Evolutionary conservation across 2,888 invertebrate genomes (phyloP).

Genomic region (Synanthedon andrenaeformis): DNA sequence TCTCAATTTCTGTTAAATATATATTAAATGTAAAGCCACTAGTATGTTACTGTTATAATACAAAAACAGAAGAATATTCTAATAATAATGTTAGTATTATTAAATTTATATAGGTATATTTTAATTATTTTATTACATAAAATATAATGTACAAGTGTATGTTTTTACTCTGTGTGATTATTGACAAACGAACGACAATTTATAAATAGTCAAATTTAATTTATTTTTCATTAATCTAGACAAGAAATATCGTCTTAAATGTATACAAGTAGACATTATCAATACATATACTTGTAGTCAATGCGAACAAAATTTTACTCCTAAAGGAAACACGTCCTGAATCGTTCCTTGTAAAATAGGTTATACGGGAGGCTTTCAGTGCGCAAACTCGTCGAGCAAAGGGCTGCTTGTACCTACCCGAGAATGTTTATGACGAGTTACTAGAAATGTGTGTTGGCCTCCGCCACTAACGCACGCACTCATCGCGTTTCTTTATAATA

Average conservation of each 20-base stretch:
- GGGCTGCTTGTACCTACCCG: slow-evolving; percentile 20
- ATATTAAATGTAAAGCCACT: too few species aligned
- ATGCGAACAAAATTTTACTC: slow-evolving; percentile 19
- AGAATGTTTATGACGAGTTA: slow-evolving; percentile 17
- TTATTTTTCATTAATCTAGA: too few species aligned
- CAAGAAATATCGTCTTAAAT: slow-evolving; percentile 4
- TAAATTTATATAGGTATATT: too few species aligned
- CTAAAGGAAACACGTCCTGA: slow-evolving; percentile 19
- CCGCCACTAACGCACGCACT: slow-evolving; percentile 5
- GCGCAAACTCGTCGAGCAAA: slow-evolving; percentile 35
- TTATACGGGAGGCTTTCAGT: slow-evolving; percentile 24
- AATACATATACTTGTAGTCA: slow-evolving; percentile 10
- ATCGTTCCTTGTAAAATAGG: slow-evolving; percentile 31
- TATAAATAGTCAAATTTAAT: too few species aligned
- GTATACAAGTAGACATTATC: slow-evolving; percentile 9
- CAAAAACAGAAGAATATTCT: too few species aligned
- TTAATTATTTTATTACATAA: too few species aligned
- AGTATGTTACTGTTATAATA: too few species aligned
- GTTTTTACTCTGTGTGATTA: too few species aligned
- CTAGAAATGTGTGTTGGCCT: slow-evolving; percentile 14
- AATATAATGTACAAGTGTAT: too few species aligned
- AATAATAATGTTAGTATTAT: too few species aligned
- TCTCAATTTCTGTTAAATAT: too few species aligned
- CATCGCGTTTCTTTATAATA: slow-evolving; percentile 1
- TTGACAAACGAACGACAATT: too few species aligned